These are phyloP conservation scores for Ophonus ardosiacus DNA, from an alignment of 2,888 invertebrate species.

Conservation along the genomic window DNA sequence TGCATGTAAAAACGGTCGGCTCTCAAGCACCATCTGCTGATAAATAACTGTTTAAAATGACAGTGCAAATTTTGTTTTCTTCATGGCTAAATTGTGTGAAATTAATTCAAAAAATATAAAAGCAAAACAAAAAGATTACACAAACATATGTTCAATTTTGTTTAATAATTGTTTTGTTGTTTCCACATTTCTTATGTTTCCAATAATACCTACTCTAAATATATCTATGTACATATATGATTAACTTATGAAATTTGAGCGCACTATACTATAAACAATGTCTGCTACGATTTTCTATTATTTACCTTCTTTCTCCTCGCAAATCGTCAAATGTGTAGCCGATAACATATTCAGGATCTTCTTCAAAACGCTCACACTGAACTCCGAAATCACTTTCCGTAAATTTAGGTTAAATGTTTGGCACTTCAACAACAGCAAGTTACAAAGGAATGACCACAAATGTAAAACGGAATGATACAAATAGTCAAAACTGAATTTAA, in stretches of 20 bases:
- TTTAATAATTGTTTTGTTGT: too few relatives aligned
- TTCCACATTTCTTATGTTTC: too few relatives aligned
- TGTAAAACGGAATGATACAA: constrained; percentile 36
- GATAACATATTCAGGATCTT: constrained; percentile 42
- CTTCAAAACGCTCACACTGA: constrained; percentile 6
- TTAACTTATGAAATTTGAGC: neutral
- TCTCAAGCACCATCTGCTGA: too few relatives aligned
- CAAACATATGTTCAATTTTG: too few relatives aligned
- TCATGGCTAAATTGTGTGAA: too few relatives aligned
- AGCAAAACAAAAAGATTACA: too few relatives aligned
- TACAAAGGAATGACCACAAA: constrained; percentile 43
- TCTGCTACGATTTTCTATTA: neutral
- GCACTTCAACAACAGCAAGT: constrained; percentile 30
- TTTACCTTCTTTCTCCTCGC: constrained; percentile 41
- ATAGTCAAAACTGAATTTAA: constrained; percentile 5
- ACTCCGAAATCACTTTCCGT: neutral
- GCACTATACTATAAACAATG: neutral
- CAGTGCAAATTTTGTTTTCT: too few relatives aligned
- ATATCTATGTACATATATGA: neutral
- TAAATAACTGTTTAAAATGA: too few relatives aligned
- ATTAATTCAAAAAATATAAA: too few relatives aligned
- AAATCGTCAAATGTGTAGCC: constrained; percentile 49
- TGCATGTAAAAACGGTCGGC: too few relatives aligned
- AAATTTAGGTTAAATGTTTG: constrained; percentile 28
- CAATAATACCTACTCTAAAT: too few relatives aligned